Conservation (phyloP, 2,888 invertebrate species). For the Tipula unca region DNA sequence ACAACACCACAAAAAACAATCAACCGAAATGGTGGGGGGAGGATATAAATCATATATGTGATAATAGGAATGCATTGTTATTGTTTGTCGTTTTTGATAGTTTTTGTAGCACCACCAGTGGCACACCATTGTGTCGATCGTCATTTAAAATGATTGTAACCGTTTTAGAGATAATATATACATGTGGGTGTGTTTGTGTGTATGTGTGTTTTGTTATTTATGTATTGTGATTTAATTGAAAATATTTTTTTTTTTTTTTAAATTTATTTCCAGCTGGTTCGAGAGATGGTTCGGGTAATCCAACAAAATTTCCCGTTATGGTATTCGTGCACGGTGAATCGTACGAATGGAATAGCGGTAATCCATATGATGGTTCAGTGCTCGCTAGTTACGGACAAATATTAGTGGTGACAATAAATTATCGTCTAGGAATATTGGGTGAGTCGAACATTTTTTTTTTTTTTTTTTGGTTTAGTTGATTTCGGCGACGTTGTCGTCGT, state of each 20-base stretch:
- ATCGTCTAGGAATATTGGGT: slow-evolving; percentile 73
- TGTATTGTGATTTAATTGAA: background rate
- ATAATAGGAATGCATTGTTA: background rate
- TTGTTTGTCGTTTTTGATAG: background rate
- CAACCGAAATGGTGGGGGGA: background rate
- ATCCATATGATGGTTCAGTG: slow-evolving; percentile 94
- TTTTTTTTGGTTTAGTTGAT: background rate
- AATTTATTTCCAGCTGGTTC: slow-evolving; percentile 39
- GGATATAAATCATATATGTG: background rate
- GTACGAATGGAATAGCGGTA: slow-evolving; percentile 97
- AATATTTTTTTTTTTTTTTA: slow-evolving; percentile 19
- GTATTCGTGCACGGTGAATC: slow-evolving; percentile 93
- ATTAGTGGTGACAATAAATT: slow-evolving; percentile 82
- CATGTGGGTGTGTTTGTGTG: background rate
- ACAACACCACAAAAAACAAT: background rate
- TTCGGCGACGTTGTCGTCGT: background rate
- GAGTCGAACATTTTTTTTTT: slow-evolving; percentile 39
- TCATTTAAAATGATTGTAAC: background rate
- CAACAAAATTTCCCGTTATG: slow-evolving; percentile 71
- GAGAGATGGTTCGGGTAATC: slow-evolving; percentile 39
- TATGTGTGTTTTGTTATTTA: background rate
- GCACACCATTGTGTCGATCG: background rate
- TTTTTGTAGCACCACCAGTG: background rate
- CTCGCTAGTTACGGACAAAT: slow-evolving; percentile 87
- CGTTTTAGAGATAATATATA: background rate